phyloP scores from a whole-genome alignment of 2,113 vertebrate genomes.

The Micronycteris hirsuta region DNA sequence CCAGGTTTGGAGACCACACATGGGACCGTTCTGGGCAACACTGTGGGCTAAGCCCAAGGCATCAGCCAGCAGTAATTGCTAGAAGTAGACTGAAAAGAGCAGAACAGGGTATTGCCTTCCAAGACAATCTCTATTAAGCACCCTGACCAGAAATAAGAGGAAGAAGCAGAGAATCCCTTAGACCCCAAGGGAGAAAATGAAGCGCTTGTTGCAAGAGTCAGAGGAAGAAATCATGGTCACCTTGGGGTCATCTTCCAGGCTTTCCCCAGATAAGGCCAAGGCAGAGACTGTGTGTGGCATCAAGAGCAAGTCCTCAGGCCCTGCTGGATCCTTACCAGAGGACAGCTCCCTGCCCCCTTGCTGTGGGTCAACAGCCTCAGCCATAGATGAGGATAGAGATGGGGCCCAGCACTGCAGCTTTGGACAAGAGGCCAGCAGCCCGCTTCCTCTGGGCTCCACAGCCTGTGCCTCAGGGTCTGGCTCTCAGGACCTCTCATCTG shows the following conservation, averaged over 20 bases:
- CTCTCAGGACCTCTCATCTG: slow-evolving; percentile 72
- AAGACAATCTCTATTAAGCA: slow-evolving; percentile 77
- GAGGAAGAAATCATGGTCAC: slow-evolving; percentile 77
- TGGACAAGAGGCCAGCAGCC: slow-evolving; percentile 64
- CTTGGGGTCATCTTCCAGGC: slow-evolving; percentile 72
- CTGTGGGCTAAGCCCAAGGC: slow-evolving; percentile 74
- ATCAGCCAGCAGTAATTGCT: slow-evolving; percentile 83
- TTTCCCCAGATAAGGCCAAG: slow-evolving; percentile 80
- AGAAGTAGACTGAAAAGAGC: slow-evolving; percentile 82
- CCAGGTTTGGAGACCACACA: slow-evolving; percentile 73
- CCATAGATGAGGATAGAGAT: slow-evolving; percentile 76
- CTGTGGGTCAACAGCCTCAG: slow-evolving; percentile 53
- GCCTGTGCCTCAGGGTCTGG: slow-evolving; percentile 44
- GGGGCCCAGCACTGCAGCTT: slow-evolving; percentile 74
- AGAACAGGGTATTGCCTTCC: slow-evolving; percentile 77
- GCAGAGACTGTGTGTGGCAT: slow-evolving; percentile 79
- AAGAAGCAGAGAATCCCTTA: slow-evolving; percentile 78
- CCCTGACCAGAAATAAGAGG: slow-evolving; percentile 77
- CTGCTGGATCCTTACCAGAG: slow-evolving; percentile 68
- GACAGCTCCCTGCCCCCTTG: neutral
- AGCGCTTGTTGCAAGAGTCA: slow-evolving; percentile 84
- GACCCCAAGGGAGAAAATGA: slow-evolving; percentile 81
- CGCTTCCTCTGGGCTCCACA: slow-evolving; percentile 26
- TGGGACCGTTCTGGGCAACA: slow-evolving; percentile 70
- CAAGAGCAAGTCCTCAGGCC: slow-evolving; percentile 71